A percentile compares a stretch with the other conserved stretches of the same genome.
These are phyloP conservation scores for Cheilosia variabilis DNA, from an alignment of 2,888 invertebrate genomes.

Conservation along the genomic window DNA sequence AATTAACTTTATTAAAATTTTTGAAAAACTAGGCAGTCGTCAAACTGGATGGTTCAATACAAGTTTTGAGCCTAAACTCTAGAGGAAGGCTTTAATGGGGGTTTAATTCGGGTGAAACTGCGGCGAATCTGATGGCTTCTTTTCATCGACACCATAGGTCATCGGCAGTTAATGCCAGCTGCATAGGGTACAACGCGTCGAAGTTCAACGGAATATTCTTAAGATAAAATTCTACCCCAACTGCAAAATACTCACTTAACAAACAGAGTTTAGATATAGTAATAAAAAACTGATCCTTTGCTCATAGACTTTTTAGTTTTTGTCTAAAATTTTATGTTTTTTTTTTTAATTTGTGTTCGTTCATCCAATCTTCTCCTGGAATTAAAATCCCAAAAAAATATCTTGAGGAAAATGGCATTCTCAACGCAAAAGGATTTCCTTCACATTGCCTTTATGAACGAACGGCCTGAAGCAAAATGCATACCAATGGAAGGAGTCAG, in stretches of 20 bases:
- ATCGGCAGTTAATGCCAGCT: too few species aligned
- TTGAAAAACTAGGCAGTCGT: background rate
- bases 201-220: too few species aligned
- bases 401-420: slow-evolving; percentile 79
- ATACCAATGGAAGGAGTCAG: slow-evolving; percentile 77
- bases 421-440: slow-evolving; percentile 82
- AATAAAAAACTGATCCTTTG: slow-evolving; percentile 1
- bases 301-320: slow-evolving; percentile 31
- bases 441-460: slow-evolving; percentile 80
- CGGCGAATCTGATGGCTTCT: too few species aligned
- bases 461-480: slow-evolving; percentile 77
- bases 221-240: too few species aligned
- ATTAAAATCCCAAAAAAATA: slow-evolving; percentile 5
- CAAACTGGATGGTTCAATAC: too few species aligned
- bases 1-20: background rate
- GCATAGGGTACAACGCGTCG: too few species aligned
- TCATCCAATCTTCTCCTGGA: background rate
- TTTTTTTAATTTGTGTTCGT: slow-evolving; percentile 23
- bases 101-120: too few species aligned
- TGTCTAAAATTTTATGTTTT: slow-evolving; percentile 39
- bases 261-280: background rate
- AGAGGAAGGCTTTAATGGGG: too few species aligned
- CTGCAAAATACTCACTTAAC: too few species aligned
- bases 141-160: too few species aligned
- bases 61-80: too few species aligned